Evolutionary conservation across 1,140 invertebrate genomes (phyloP).

Genomic region (Rhyzopertha dominica): DNA sequence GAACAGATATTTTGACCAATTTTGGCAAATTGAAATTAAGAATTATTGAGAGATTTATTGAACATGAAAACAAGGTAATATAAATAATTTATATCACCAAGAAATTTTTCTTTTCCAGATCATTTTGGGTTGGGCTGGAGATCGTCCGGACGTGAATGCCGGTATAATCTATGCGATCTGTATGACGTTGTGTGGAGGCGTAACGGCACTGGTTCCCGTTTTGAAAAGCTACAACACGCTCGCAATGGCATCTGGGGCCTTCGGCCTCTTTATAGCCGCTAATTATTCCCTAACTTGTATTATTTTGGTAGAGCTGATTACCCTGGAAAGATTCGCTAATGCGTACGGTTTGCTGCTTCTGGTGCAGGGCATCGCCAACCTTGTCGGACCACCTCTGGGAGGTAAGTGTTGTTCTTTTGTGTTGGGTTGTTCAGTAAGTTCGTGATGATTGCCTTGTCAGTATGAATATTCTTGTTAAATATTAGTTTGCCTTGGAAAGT

Average conservation of each 20-base stretch:
- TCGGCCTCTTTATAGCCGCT: constrained; percentile 80
- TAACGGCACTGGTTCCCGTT: constrained; percentile 67
- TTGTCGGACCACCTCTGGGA: constrained; percentile 81
- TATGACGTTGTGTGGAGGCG: constrained; percentile 69
- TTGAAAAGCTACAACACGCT: constrained; percentile 57
- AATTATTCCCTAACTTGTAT: constrained; percentile 84
- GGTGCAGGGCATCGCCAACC: constrained; percentile 83
- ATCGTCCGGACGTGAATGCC: constrained; percentile 69
- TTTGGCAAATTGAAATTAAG: too few relatives aligned
- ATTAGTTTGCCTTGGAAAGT: too few relatives aligned
- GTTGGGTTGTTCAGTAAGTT: too few relatives aligned
- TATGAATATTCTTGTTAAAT: too few relatives aligned
- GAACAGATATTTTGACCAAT: too few relatives aligned
- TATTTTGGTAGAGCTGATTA: constrained; percentile 79
- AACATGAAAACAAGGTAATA: too few relatives aligned
- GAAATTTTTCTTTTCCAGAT: constrained; percentile 55
- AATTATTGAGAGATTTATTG: too few relatives aligned
- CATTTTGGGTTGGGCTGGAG: constrained; percentile 80
- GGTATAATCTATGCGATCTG: constrained; percentile 71
- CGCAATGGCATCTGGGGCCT: constrained; percentile 61
- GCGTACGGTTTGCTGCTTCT: constrained; percentile 82
- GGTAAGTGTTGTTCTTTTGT: too few relatives aligned
- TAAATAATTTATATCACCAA: too few relatives aligned
- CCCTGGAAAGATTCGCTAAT: constrained; percentile 82
- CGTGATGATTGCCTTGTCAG: too few relatives aligned